Conservation (phyloP, 1,140 invertebrate genomes). For the Eriocheir sinensis region DNA sequence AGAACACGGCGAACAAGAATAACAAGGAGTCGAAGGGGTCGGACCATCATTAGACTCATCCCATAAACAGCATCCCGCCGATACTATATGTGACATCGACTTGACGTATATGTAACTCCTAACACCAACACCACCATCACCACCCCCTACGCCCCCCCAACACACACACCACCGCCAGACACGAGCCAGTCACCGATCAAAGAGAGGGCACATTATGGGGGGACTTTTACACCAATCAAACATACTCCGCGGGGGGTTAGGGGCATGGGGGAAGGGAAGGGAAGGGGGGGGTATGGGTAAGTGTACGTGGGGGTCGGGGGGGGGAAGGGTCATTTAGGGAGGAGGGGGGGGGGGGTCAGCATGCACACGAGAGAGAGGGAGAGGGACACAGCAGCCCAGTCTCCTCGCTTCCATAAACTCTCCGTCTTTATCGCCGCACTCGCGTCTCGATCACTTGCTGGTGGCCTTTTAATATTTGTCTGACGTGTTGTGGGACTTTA, state of each 20-base stretch:
- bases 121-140: no score
- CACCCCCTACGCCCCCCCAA: no score
- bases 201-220: not conserved
- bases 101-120: not conserved
- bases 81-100: not conserved
- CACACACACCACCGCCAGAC: no score
- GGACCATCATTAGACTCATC: not conserved
- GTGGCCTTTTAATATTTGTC: not conserved
- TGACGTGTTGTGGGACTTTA: not conserved
- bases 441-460: not conserved
- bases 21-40: no score
- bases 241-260: not conserved
- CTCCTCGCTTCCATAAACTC: not conserved
- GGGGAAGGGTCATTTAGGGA: no score
- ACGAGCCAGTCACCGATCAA: not conserved
- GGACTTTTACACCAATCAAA: not conserved
- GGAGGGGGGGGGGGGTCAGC: not conserved
- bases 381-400: not conserved
- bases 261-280: no score
- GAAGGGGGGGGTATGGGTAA: no score
- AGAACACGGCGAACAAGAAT: no score
- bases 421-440: not conserved
- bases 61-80: not conserved
- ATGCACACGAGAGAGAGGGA: not conserved
- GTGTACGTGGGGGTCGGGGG: no score